These are phyloP conservation scores for Cephus spinipes DNA, from an alignment of 2,888 invertebrate genomes.

Conservation along the genomic window DNA sequence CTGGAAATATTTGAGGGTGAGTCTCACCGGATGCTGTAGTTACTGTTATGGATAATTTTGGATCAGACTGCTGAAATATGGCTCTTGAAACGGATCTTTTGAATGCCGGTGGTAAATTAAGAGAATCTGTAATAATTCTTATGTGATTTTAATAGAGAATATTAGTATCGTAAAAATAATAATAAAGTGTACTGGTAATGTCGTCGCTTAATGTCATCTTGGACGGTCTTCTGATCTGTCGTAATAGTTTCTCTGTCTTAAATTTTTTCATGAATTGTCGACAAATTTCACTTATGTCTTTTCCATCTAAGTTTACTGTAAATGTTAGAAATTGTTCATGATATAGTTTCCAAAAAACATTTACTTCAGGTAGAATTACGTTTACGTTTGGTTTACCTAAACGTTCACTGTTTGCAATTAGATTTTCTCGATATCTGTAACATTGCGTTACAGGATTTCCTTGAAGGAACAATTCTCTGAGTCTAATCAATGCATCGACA, in stretches of 20 bases:
- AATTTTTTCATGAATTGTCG: conserved; percentile 75
- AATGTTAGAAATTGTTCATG: conserved; percentile 12
- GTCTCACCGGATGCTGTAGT: conserved; percentile 41
- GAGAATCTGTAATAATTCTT: conserved; percentile 41
- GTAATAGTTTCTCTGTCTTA: conserved; percentile 69
- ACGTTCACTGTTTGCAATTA: conserved; percentile 73
- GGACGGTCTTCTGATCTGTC: conserved; percentile 41
- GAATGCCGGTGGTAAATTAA: conserved; percentile 62
- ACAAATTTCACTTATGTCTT: conserved; percentile 71
- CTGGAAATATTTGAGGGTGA: conserved; percentile 49
- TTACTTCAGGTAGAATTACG: neutral
- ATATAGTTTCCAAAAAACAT: neutral
- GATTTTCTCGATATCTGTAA: conserved; percentile 76
- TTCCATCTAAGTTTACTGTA: conserved; percentile 73
- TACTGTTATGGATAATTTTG: conserved; percentile 50
- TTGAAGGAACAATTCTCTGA: conserved; percentile 71
- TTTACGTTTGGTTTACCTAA: conserved; percentile 68
- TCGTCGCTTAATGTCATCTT: conserved; percentile 50
- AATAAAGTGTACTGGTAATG: conserved; percentile 35
- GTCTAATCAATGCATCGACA: conserved; percentile 69
- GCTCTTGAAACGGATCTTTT: conserved; percentile 59
- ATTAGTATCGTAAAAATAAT: neutral
- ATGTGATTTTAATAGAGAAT: neutral
- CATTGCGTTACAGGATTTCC: conserved; percentile 76
- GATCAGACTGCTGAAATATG: conserved; percentile 53